phyloP scores from a whole-genome alignment of 2,113 vertebrate genomes.

The Thermophis baileyi region DNA sequence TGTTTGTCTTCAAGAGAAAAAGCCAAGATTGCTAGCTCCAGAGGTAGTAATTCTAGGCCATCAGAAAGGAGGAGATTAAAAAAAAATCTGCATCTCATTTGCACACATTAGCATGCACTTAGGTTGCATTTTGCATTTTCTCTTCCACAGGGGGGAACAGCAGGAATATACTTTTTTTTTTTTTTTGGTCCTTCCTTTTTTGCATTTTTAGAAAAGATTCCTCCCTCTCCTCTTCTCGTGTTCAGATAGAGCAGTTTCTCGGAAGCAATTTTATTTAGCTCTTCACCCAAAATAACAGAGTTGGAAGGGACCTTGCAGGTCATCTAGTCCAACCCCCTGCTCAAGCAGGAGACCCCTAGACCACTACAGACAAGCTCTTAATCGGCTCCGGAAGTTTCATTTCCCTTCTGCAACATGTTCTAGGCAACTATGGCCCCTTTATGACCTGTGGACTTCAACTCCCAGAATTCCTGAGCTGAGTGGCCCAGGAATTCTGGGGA shows the following conservation, averaged over 20 bases:
- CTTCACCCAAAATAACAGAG: not conserved
- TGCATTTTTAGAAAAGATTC: slow-evolving; percentile 9
- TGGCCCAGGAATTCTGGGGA: too few species aligned
- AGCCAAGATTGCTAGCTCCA: slow-evolving; percentile 55
- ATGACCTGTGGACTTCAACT: too few species aligned
- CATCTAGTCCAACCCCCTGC: not conserved
- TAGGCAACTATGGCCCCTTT: too few species aligned
- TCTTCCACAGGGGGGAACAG: slow-evolving; percentile 44
- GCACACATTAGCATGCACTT: slow-evolving; percentile 58
- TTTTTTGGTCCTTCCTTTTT: slow-evolving; percentile 19
- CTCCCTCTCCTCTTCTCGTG: slow-evolving; percentile 8
- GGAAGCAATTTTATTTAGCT: not conserved
- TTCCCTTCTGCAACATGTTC: not conserved
- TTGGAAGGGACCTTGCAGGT: not conserved
- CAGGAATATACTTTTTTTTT: not conserved
- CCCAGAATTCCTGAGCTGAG: too few species aligned
- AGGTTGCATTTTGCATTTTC: slow-evolving; percentile 49
- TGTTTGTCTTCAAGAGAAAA: slow-evolving; percentile 52
- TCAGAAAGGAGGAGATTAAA: slow-evolving; percentile 61
- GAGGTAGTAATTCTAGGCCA: slow-evolving; percentile 54
- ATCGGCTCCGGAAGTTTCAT: not conserved
- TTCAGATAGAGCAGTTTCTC: not conserved
- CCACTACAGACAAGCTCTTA: not conserved
- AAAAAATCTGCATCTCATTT: slow-evolving; percentile 62
- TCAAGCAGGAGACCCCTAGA: not conserved